Base-by-base conservation (phyloP, 2,888 invertebrate species). In the Augiades crinisus region DNA sequence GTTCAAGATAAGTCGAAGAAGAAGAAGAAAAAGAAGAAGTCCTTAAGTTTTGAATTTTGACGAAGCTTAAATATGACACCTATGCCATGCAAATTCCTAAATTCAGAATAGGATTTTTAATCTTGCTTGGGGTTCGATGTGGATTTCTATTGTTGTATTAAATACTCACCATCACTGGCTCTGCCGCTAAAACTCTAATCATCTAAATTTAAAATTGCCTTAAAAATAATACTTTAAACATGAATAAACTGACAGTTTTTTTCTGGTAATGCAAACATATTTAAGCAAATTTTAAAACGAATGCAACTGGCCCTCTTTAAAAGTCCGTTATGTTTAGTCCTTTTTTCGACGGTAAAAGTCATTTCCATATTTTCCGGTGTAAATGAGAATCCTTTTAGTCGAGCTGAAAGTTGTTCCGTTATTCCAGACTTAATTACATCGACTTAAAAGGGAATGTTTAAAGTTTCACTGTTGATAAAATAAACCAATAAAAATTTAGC, bases 381-480 rank as follows among this genome's bases (percentile, higher is more conserved):
- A 46, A 44, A 46, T 46, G 37, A 46, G 27, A 46, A 24, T 46
- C 46, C 46, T 36, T 45, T 46, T 36, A 46, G 22, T 10, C 16
- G 36, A 7, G 24, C 27, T 46, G 24, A 12, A 36, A 36, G 24
- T 17, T 46, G 36, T 31, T 43, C n/a, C 22, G 34, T 36, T 36
- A 36, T n/a, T 46, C 5, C 22, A 45, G 34, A 34, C 24, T 36
- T 36, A 46, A 36, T 27, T 34, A 36, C 46, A 36, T 5, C 22
- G 45, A 10, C 10, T 45, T 24, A 16, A 34, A 45, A 10, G 6
- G 14, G n/a, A 22, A 45, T 22, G 4, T 44, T 8, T 22, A 34
- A 22, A 33, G 21, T 10, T 21, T 10, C 10, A 3, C 33, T 22
- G 24, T 37, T 19, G 7, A 12, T 19, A 21, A 21, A 21, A 37